Evolutionary conservation across 2,888 invertebrate genomes (phyloP).

Genomic region (Bellardia pandia): DNA sequence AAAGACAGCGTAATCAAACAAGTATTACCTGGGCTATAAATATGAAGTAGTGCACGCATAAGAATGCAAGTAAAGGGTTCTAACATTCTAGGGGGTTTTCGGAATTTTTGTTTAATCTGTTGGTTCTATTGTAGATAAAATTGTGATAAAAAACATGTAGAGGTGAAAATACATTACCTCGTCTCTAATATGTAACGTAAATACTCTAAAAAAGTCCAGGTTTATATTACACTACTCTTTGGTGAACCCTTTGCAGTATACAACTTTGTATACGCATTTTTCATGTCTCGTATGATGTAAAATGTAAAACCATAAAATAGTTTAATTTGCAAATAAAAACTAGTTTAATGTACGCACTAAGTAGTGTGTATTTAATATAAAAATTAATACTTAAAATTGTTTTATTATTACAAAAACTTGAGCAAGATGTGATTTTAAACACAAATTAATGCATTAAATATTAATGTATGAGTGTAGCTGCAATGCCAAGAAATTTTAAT

Average conservation of each 20-base stretch:
- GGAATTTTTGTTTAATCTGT: background rate
- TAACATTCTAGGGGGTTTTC: background rate
- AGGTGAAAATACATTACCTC: too few species aligned
- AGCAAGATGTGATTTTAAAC: constrained; percentile 6
- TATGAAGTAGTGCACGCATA: constrained; percentile 64
- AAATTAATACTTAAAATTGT: constrained; percentile 6
- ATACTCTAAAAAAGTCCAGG: background rate
- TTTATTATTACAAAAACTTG: background rate
- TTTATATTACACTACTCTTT: background rate
- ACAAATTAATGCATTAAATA: background rate
- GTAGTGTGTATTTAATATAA: constrained; percentile 5
- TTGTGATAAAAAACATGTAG: too few species aligned
- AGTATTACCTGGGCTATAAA: constrained; percentile 62
- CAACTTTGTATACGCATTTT: constrained; percentile 24
- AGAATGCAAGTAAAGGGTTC: background rate
- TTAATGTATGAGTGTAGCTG: background rate
- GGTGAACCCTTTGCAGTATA: background rate
- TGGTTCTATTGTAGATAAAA: background rate
- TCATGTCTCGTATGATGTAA: constrained; percentile 41
- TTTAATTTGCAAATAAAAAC: constrained; percentile 62
- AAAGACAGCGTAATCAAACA: constrained; percentile 59
- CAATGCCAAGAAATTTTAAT: background rate
- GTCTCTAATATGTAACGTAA: too few species aligned
- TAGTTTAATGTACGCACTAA: constrained; percentile 52
- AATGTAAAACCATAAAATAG: constrained; percentile 64